These are phyloP conservation scores for Myopa tessellatipennis DNA, from an alignment of 2,888 invertebrate genomes.

Conservation along the genomic window DNA sequence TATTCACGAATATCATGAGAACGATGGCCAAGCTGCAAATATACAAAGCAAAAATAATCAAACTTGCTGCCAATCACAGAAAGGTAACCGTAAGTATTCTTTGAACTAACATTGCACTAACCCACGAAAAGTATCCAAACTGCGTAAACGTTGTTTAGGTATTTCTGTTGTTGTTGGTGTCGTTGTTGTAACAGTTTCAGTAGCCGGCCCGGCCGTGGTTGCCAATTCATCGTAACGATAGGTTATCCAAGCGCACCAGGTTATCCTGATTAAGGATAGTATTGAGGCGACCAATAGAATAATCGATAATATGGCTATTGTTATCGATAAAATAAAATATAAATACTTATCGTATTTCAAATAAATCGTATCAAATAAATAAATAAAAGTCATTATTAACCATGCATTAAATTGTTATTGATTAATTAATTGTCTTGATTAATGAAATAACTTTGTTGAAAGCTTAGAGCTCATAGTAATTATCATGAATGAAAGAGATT, in stretches of 20 bases:
- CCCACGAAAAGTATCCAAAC: slow-evolving; percentile 86
- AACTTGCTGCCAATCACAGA: too few species aligned
- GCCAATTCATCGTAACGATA: slow-evolving; percentile 55
- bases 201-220: slow-evolving; percentile 44
- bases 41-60: slow-evolving; percentile 4
- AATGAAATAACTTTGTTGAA: too few species aligned
- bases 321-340: slow-evolving; percentile 8
- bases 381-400: too few species aligned
- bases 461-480: too few species aligned
- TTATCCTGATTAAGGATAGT: slow-evolving; percentile 52
- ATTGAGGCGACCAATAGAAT: slow-evolving; percentile 58
- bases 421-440: too few species aligned
- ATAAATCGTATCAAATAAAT: too few species aligned
- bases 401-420: too few species aligned
- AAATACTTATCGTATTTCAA: neutral
- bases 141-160: slow-evolving; percentile 71
- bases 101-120: slow-evolving; percentile 61
- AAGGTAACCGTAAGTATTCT: too few species aligned
- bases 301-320: slow-evolving; percentile 58
- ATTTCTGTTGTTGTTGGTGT: slow-evolving; percentile 53
- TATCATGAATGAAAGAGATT: too few species aligned
- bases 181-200: slow-evolving; percentile 43
- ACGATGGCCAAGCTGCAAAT: slow-evolving; percentile 79
- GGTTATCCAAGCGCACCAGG: slow-evolving; percentile 53
- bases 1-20: slow-evolving; percentile 92